Evolutionary conservation across 35 echinoderm and acorn worm species (phyloP).

Genomic region (Patiria miniata): DNA sequence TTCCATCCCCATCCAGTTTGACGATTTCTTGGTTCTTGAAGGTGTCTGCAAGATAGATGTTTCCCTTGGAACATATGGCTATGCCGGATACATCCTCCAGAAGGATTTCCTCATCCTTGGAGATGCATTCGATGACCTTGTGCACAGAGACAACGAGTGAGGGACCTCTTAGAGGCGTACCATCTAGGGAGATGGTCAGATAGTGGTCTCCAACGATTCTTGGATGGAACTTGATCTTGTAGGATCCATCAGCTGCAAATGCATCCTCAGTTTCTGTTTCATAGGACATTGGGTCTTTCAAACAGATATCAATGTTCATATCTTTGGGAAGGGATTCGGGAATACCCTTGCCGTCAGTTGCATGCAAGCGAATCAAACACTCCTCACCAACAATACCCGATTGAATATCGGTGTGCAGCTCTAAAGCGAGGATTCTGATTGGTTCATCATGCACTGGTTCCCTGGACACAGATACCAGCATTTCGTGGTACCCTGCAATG

Average conservation of each 20-base stretch:
- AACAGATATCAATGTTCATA: conserved; percentile 43
- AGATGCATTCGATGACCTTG: conserved; percentile 22
- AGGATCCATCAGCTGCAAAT: conserved; percentile 32
- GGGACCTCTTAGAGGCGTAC: conserved; percentile 3
- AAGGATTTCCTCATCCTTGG: conserved; percentile 37
- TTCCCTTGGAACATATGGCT: conserved; percentile 40
- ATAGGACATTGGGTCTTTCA: conserved; percentile 35
- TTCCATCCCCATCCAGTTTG: conserved; percentile 45
- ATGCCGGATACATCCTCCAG: conserved; percentile 52
- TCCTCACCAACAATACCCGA: conserved; percentile 40
- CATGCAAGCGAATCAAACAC: conserved; percentile 38
- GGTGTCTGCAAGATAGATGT: conserved; percentile 59
- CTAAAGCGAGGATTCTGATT: conserved; percentile 38
- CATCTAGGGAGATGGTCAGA: conserved; percentile 35
- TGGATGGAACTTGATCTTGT: conserved; percentile 48
- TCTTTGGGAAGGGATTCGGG: conserved; percentile 30
- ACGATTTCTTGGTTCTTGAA: conserved; percentile 55
- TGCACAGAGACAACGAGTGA: conserved; percentile 47
- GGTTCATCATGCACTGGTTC: conserved; percentile 47
- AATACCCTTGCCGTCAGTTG: conserved; percentile 40
- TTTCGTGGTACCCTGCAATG: conserved; percentile 26
- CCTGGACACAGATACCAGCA: conserved; percentile 36
- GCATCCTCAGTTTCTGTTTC: conserved; percentile 14
- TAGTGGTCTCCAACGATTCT: conserved; percentile 52
- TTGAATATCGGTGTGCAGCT: conserved; percentile 38